These are phyloP conservation scores for Octopus sinensis DNA, from an alignment of 1,140 invertebrate genomes.

Conservation along the genomic window DNA sequence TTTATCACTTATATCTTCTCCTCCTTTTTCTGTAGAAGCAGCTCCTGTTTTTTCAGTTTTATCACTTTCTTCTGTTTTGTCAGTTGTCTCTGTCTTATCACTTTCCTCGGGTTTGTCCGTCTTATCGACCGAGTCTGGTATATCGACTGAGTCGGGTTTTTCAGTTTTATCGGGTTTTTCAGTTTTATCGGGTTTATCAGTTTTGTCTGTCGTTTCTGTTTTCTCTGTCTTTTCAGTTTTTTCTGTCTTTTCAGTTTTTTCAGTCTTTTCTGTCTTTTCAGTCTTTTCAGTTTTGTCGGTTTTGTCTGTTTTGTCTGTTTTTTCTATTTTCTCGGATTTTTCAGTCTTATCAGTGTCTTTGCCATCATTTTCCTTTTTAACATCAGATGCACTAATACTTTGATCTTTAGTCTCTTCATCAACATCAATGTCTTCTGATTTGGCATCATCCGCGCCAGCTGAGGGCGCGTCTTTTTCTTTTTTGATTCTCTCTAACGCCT, in stretches of 20 bases:
- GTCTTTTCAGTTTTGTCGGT: neutral
- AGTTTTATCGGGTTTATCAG: neutral
- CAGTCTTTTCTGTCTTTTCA: conserved; percentile 7
- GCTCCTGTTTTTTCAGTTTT: too few relatives aligned
- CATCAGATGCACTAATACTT: conserved; percentile 21
- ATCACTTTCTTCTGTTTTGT: too few relatives aligned
- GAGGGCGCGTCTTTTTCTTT: conserved; percentile 53
- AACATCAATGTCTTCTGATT: conserved; percentile 16
- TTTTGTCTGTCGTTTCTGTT: neutral
- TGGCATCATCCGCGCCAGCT: conserved; percentile 31
- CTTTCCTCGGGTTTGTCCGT: neutral
- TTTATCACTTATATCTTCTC: conserved; percentile 6
- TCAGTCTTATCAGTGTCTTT: conserved; percentile 57
- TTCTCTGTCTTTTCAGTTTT: conserved; percentile 8
- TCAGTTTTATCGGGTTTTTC: neutral
- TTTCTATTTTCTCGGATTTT: conserved; percentile 36
- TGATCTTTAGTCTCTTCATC: conserved; percentile 24
- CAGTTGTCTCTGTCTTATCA: neutral
- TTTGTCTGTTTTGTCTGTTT: neutral
- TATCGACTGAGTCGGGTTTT: neutral
- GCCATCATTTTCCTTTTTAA: conserved; percentile 24
- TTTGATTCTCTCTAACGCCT: conserved; percentile 61
- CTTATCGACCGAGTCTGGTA: neutral
- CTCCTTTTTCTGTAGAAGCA: too few relatives aligned
- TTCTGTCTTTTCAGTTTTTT: conserved; percentile 51